Conservation (phyloP, 1,140 invertebrate species). For the Cephus cinctus region DNA sequence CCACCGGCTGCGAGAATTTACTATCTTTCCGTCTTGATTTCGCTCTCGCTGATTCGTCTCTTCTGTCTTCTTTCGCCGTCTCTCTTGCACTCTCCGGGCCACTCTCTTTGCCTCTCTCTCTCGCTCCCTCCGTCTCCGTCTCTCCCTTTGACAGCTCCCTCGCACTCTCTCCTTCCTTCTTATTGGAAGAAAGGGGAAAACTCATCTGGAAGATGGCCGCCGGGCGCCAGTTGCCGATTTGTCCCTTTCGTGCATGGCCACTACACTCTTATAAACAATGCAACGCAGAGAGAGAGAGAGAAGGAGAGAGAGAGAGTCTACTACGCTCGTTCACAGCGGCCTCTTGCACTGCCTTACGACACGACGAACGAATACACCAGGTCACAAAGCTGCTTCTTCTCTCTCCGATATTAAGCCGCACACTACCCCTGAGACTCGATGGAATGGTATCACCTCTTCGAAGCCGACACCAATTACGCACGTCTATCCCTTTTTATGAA, state of each 20-base stretch:
- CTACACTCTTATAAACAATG: slow-evolving; percentile 25
- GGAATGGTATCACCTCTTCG: slow-evolving; percentile 1
- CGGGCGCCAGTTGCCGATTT: slow-evolving; percentile 55
- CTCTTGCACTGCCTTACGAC: too few species aligned
- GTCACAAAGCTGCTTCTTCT: background rate
- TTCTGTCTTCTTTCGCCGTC: slow-evolving; percentile 1
- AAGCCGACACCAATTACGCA: slow-evolving; percentile 8
- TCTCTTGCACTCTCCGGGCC: background rate
- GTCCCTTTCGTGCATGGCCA: slow-evolving; percentile 58
- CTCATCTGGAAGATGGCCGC: slow-evolving; percentile 61
- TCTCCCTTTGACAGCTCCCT: slow-evolving; percentile 25
- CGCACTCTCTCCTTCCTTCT: slow-evolving; percentile 3
- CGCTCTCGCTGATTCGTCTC: background rate
- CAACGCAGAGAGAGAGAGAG: slow-evolving; percentile 1
- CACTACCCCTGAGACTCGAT: background rate
- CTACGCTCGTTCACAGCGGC: too few species aligned
- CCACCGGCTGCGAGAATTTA: too few species aligned
- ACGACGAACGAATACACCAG: too few species aligned
- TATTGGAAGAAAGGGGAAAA: slow-evolving; percentile 51
- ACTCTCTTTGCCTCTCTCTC: slow-evolving; percentile 11
- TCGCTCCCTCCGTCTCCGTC: background rate
- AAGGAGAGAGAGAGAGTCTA: too few species aligned
- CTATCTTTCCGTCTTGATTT: too few species aligned
- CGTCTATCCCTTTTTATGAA: too few species aligned
- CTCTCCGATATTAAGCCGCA: background rate